Percentiles rank a stretch among this genome's conserved stretches.
These are phyloP conservation scores for Diplodus sargus DNA, from an alignment of 2,797 vertebrate genomes.

Conservation along the genomic window DNA sequence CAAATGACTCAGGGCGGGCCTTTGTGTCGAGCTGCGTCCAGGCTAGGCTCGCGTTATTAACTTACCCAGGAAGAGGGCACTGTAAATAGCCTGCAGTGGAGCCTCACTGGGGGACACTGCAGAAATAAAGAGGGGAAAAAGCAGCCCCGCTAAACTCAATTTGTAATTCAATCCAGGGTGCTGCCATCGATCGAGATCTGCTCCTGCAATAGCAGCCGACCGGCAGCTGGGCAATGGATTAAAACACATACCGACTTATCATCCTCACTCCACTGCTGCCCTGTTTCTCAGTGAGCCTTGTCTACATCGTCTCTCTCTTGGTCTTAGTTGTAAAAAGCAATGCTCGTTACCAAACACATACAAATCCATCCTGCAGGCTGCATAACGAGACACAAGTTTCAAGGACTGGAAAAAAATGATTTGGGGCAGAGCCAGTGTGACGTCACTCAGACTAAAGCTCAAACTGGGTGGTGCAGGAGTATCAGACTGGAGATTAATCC, in stretches of 20 bases:
- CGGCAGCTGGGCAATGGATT: conserved; percentile 61
- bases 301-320: not conserved
- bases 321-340: conserved; percentile 4
- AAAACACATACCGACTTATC: conserved; percentile 39
- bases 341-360: not conserved
- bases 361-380: not conserved
- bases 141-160: conserved; percentile 82
- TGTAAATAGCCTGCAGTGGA: conserved; percentile 78
- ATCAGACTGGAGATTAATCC: too few species aligned
- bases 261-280: conserved; percentile 22
- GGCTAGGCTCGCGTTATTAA: conserved; percentile 80
- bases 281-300: conserved; percentile 13
- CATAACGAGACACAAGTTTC: not conserved
- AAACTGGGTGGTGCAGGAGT: too few species aligned
- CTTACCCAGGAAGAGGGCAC: conserved; percentile 81
- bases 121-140: conserved; percentile 76
- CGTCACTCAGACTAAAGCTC: too few species aligned
- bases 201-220: conserved; percentile 59
- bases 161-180: conserved; percentile 84
- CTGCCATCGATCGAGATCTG: conserved; percentile 78
- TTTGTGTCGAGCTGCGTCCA: conserved; percentile 67
- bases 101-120: conserved; percentile 75
- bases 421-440: too few species aligned
- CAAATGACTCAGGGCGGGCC: conserved; percentile 76
- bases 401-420: not conserved